Percentiles rank a stretch among this genome's conserved stretches.
phyloP scores from a whole-genome alignment of 2,797 vertebrate genomes.

The Eleutherodactylus coqui region DNA sequence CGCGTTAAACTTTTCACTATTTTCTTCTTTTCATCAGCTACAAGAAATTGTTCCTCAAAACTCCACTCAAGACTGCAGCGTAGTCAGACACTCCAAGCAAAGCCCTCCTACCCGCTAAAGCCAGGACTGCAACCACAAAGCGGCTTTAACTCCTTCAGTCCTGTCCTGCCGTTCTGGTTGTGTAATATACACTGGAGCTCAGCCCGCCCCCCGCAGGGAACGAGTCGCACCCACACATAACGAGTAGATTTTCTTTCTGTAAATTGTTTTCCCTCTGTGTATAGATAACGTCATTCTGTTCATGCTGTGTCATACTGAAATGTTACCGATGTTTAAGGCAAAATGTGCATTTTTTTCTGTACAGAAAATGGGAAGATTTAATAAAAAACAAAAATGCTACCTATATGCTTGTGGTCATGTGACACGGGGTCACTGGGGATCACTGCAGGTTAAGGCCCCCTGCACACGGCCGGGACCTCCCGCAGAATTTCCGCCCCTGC shows the following conservation, averaged over 20 bases:
- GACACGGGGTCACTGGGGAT: neutral
- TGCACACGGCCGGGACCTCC: too few species aligned
- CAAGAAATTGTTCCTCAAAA: conserved; percentile 20
- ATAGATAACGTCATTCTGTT: conserved; percentile 77
- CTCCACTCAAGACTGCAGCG: conserved; percentile 16
- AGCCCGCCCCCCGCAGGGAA: conserved; percentile 11
- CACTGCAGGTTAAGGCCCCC: too few species aligned
- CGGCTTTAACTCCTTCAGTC: conserved; percentile 13
- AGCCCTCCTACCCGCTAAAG: neutral
- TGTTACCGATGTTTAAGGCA: conserved; percentile 84
- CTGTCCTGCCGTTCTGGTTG: neutral
- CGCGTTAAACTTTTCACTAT: conserved; percentile 19
- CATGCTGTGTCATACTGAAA: conserved; percentile 85
- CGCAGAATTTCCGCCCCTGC: too few species aligned
- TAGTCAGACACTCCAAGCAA: conserved; percentile 13
- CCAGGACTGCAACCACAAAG: conserved; percentile 36
- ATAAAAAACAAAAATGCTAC: conserved; percentile 94
- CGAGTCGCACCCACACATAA: neutral
- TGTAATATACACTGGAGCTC: conserved; percentile 48
- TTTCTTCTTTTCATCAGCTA: conserved; percentile 40
- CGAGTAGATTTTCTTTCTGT: conserved; percentile 71
- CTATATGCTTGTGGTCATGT: conserved; percentile 57
- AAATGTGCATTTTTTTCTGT: conserved; percentile 89
- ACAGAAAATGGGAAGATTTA: conserved; percentile 93
- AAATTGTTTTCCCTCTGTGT: conserved; percentile 80